Evolutionary conservation across 1,140 invertebrate genomes (phyloP).

Genomic region (Drosophila sp.): DNA sequence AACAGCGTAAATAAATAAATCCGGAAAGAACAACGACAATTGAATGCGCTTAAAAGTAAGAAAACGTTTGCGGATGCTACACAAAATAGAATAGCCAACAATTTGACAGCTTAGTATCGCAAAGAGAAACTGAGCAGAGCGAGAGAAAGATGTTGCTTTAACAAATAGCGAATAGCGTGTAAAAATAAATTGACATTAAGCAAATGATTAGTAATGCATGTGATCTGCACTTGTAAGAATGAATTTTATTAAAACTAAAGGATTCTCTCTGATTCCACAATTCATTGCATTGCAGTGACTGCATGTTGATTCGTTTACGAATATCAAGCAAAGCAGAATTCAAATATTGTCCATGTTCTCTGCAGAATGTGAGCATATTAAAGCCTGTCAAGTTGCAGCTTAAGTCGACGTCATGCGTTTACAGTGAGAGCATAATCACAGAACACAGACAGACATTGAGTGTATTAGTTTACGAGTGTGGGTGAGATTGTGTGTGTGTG

Average conservation of each 20-base stretch:
- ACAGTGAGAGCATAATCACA: slow-evolving; percentile 46
- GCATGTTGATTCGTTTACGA: slow-evolving; percentile 1
- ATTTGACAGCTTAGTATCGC: too few relatives aligned
- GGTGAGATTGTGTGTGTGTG: slow-evolving; percentile 17
- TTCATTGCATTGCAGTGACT: not conserved
- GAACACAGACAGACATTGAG: slow-evolving; percentile 21
- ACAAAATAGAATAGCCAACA: not conserved
- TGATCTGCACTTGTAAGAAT: too few relatives aligned
- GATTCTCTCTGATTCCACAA: not conserved
- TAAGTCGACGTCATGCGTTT: slow-evolving; percentile 22
- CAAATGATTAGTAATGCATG: too few relatives aligned
- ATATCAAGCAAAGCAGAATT: not conserved
- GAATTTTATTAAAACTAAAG: too few relatives aligned
- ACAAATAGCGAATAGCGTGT: too few relatives aligned
- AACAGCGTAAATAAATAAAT: not conserved
- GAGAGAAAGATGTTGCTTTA: too few relatives aligned
- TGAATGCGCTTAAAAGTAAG: slow-evolving; percentile 5
- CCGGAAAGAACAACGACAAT: not conserved
- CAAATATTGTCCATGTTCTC: not conserved
- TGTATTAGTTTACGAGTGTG: too few relatives aligned
- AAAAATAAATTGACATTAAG: too few relatives aligned
- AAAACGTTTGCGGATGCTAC: slow-evolving; percentile 14
- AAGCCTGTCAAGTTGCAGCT: slow-evolving; percentile 7
- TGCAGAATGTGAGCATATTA: not conserved
- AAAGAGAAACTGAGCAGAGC: too few relatives aligned